Percentiles rank a stretch among this genome's conserved stretches.
Conservation (phyloP, 2,888 invertebrate species). For the Netelia fuscicornis region DNA sequence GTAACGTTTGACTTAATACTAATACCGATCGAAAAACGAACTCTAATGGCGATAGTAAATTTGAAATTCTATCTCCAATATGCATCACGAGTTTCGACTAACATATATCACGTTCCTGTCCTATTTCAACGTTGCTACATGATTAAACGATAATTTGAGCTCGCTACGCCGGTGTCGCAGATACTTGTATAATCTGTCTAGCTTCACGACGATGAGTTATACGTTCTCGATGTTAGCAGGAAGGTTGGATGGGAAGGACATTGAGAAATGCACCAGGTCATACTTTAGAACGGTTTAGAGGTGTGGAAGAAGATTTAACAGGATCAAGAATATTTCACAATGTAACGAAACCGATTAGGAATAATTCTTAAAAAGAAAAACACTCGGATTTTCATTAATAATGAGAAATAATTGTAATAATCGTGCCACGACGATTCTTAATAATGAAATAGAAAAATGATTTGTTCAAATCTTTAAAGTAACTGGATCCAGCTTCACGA, state of each 20-base stretch:
- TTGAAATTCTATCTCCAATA: not conserved
- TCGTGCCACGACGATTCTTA: too few relatives aligned
- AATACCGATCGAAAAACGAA: not conserved
- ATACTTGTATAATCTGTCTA: constrained; percentile 9
- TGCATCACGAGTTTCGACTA: not conserved
- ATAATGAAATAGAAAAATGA: too few relatives aligned
- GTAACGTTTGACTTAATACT: too few relatives aligned
- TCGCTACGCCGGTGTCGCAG: not conserved
- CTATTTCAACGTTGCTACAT: constrained; percentile 16
- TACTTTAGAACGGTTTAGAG: constrained; percentile 15
- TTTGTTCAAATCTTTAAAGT: too few relatives aligned
- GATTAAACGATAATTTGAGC: constrained; percentile 44
- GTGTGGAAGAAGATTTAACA: not conserved
- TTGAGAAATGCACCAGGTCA: constrained; percentile 13
- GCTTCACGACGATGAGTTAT: constrained; percentile 29
- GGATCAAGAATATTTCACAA: too few relatives aligned
- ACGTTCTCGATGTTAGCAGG: constrained; percentile 26
- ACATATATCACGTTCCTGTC: not conserved
- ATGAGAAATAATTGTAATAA: too few relatives aligned
- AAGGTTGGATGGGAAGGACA: constrained; percentile 23
- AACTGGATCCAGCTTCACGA: too few relatives aligned
- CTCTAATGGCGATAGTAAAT: not conserved
- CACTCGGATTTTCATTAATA: too few relatives aligned
- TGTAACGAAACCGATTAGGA: too few relatives aligned
- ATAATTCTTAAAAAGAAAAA: too few relatives aligned